Conservation (phyloP, 2,113 vertebrate species). For the Leucopsar rothschildi region DNA sequence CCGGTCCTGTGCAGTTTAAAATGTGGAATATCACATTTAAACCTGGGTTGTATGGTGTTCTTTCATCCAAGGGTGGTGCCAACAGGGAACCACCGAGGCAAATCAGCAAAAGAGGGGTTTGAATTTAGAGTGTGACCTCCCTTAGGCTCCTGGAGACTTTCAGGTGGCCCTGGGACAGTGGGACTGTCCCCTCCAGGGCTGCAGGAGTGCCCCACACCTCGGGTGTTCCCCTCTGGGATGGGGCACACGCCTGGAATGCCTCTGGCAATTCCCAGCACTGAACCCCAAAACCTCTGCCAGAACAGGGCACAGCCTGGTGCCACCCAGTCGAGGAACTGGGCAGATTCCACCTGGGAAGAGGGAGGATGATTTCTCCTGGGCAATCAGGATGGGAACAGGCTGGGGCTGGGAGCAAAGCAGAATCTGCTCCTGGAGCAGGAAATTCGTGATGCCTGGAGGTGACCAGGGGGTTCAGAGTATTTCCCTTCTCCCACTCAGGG, state of each 20-base stretch:
- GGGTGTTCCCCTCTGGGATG: neutral
- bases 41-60: neutral
- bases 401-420: neutral
- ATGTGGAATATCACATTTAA: neutral
- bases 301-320: accelerated
- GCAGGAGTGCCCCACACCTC: neutral
- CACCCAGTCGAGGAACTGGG: accelerated
- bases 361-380: accelerated
- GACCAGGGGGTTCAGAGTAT: accelerated
- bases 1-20: neutral
- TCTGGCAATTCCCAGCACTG: neutral
- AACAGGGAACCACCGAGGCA: accelerated
- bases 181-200: neutral
- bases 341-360: accelerated
- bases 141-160: accelerated
- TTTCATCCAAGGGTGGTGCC: neutral
- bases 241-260: accelerated
- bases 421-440: neutral
- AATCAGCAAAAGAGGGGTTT: accelerated
- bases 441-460: accelerated
- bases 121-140: neutral
- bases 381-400: neutral
- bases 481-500: accelerated
- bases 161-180: neutral
- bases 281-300: accelerated